Conservation (phyloP, 2,888 invertebrate species). For the Cecidostiba fungosa region DNA sequence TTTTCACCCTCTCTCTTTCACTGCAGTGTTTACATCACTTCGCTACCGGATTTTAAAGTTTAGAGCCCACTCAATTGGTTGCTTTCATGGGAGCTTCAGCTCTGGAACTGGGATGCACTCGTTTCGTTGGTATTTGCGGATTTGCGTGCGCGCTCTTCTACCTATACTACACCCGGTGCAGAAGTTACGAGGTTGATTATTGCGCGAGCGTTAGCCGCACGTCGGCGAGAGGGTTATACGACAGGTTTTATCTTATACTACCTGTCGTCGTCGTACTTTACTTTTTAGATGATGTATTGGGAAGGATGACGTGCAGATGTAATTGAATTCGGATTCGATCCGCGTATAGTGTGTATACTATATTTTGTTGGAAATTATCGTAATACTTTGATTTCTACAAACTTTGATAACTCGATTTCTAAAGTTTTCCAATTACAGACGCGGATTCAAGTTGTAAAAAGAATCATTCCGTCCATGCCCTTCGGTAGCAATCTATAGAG, state of each 20-base stretch:
- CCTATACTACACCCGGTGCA: not conserved
- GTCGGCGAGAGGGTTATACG: not conserved
- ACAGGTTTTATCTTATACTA: not conserved
- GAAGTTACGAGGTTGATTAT: conserved; percentile 44
- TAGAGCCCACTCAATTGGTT: conserved; percentile 52
- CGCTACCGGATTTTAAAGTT: conserved; percentile 57
- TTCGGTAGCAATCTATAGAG: not conserved
- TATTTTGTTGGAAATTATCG: not conserved
- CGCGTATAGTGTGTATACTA: not conserved
- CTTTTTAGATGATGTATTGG: not conserved
- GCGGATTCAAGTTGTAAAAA: not conserved
- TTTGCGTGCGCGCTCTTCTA: conserved; percentile 27
- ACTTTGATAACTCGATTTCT: no score
- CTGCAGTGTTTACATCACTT: conserved; percentile 9
- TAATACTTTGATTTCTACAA: not conserved
- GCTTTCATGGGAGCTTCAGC: conserved; percentile 17
- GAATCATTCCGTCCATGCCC: not conserved
- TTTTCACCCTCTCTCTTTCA: not conserved
- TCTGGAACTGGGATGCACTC: not conserved
- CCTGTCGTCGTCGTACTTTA: not conserved
- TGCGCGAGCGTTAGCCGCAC: not conserved
- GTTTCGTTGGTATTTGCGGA: conserved; percentile 18
- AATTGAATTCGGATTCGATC: not conserved
- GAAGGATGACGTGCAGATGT: not conserved
- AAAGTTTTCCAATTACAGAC: not conserved